Base-by-base conservation (phyloP, 2,797 vertebrate species). In the Galagoides demidoff region DNA sequence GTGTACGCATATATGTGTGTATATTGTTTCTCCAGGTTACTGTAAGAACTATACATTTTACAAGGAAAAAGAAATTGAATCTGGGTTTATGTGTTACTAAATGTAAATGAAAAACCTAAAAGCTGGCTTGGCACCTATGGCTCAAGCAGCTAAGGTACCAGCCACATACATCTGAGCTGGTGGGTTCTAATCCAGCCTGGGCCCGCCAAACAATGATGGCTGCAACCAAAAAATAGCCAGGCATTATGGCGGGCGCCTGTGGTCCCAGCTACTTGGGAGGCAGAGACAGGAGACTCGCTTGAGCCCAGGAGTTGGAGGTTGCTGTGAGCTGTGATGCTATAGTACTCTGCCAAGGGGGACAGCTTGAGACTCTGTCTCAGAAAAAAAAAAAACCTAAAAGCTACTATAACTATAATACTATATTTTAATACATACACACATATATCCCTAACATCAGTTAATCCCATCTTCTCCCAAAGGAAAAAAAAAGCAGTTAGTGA, bases 21-120 rank as follows among this genome's bases (percentile, higher is more conserved):
- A 29, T 76, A 25, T 83, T 93, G 57, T 92, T 94, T 79, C 31
- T 64, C 43, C 73, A 84, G 16, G 63, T 49, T 82, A 88, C n/a
- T 89, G 25, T 86, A 52, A 84, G 37, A 71, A 68, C 34, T 77
- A 66, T n/a, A 76, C 22, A 74, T 61, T 85, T 93, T 89, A 59
- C 61, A 88, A 95, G 49, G 59, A 90, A 91, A 88, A 63, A 34
- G 43, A 78, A 95, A 85, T 61, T 74, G 86, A 96, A 63, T 61
- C 57, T 73, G 95, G 19, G 3, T 87, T 92, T 84, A 85, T 6
- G 31, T 27, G 89, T 73, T 25, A 45, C 2, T 90, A 23, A 77
- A 95, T 78, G 59, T 73, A 95, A 92, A 94, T 78, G 49, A 92
- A 66, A 85, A 22, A 57, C 34, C 43, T 77, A n/a, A 92, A 91